Evolutionary conservation across 2,888 invertebrate species (phyloP).

Genomic region (Gibbula magus): DNA sequence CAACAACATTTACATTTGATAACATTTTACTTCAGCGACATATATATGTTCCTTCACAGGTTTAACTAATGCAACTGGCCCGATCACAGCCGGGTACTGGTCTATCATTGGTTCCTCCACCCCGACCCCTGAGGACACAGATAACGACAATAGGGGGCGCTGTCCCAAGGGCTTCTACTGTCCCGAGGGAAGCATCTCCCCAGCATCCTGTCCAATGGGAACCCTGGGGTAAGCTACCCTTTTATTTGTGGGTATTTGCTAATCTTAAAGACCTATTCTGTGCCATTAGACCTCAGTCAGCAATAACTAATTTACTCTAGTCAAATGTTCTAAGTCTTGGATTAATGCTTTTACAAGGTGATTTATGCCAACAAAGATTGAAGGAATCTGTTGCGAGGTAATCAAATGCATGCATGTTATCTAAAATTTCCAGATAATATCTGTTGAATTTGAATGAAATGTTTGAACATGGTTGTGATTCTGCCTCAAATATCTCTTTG

Average conservation of each 20-base stretch:
- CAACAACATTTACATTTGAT: not conserved
- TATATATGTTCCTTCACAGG: constrained; percentile 45
- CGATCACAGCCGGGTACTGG: constrained; percentile 66
- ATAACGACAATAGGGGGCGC: constrained; percentile 57
- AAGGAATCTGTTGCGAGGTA: too few species aligned
- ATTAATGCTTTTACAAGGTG: too few species aligned
- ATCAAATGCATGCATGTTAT: too few species aligned
- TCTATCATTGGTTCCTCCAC: constrained; percentile 55
- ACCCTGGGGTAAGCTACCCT: constrained; percentile 64
- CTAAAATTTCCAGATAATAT: too few species aligned
- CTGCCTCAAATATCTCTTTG: too few species aligned
- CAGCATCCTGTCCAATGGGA: constrained; percentile 66
- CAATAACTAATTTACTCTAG: too few species aligned
- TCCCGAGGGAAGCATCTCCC: constrained; percentile 56
- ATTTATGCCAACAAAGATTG: too few species aligned
- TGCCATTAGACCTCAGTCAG: too few species aligned
- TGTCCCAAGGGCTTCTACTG: constrained; percentile 72
- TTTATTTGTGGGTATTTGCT: not conserved
- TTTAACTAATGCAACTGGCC: constrained; percentile 61
- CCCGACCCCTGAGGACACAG: constrained; percentile 59
- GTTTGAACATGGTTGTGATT: too few species aligned
- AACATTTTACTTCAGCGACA: not conserved
- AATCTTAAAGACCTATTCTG: too few species aligned
- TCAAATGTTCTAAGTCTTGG: too few species aligned
- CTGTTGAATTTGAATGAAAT: too few species aligned